Base-by-base conservation (phyloP, 2,797 vertebrate species). In the Lepus townsendii region DNA sequence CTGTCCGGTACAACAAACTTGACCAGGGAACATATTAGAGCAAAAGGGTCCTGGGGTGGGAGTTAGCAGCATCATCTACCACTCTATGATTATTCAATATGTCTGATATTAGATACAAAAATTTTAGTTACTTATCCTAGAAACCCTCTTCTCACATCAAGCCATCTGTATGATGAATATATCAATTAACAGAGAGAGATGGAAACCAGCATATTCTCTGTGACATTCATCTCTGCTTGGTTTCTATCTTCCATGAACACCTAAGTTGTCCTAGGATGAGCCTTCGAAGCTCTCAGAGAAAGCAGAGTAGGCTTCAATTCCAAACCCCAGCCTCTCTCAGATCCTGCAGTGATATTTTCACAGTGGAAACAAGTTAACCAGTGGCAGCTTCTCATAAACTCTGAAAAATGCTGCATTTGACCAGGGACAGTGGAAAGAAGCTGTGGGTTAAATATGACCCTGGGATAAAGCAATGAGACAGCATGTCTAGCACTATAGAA, bases 341-440 rank as follows among this genome's bases (percentile, higher is more conserved):
- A n/a, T n/a, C 76, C 90, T 63, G 26, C 9, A 57, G 90, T 16
- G 57, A 38, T 77, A 27, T 91, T 83, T 94, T 95, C 66, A 89
- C 47, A 24, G 42, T 80, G 42, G 62, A 83, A 92, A 66, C 86
- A 83, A 69, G 76, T 83, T 83, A 87, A 90, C 66, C 57, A 73
- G 71, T 83, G 32, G 75, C 60, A 83, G 47, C 38, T 57, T 96
- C 71, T 85, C 82, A 84, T 77, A 82, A 93, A 54, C 32, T 62
- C 54, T 85, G 60, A 38, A 86, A 93, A 89, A 92, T 80, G 68
- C 68, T 79, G 71, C 72, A 71, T 96, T 80, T 93, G 89, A 77
- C 78, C 87, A 95, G 63, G 63, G 76, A 80, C 32, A 84, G 63
- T 85, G 32, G 72, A 84, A 72, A 94, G 32, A 86, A 80, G 42